Percentiles rank a stretch among this genome's conserved stretches.
Conservation (phyloP, 2,113 vertebrate species). For the Entelurus aequoreus region DNA sequence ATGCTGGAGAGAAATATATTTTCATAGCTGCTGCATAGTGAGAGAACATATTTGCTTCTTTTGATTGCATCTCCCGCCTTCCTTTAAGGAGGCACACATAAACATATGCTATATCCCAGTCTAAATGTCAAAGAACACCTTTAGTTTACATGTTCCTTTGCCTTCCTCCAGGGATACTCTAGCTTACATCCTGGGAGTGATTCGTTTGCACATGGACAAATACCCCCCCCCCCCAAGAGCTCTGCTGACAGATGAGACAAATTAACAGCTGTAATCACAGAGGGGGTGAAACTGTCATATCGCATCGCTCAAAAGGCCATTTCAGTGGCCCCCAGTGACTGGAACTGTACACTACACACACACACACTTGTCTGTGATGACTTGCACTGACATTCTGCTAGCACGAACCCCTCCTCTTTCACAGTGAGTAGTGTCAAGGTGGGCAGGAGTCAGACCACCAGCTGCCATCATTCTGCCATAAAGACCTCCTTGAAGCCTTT, state of each 20-base stretch:
- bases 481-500: not conserved
- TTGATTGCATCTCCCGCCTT: not conserved
- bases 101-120: not conserved
- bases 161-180: constrained; percentile 26
- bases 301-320: constrained; percentile 33
- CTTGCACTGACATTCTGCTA: not conserved
- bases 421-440: not conserved
- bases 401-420: not conserved
- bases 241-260: constrained; percentile 55
- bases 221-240: constrained; percentile 35
- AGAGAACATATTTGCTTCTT: not conserved
- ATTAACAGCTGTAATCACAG: constrained; percentile 59
- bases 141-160: not conserved
- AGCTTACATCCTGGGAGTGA: constrained; percentile 31
- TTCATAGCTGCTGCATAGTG: not conserved
- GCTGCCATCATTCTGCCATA: not conserved
- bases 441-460: constrained; percentile 1
- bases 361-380: not conserved
- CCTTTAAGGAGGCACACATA: not conserved
- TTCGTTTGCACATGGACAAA: constrained; percentile 42
- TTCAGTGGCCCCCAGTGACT: constrained; percentile 1
- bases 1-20: not conserved
- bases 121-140: not conserved
- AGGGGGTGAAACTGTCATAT: constrained; percentile 45
- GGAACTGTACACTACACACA: not conserved